Base-by-base conservation (phyloP, 2,797 vertebrate species). In the Chrysocyon brachyurus region DNA sequence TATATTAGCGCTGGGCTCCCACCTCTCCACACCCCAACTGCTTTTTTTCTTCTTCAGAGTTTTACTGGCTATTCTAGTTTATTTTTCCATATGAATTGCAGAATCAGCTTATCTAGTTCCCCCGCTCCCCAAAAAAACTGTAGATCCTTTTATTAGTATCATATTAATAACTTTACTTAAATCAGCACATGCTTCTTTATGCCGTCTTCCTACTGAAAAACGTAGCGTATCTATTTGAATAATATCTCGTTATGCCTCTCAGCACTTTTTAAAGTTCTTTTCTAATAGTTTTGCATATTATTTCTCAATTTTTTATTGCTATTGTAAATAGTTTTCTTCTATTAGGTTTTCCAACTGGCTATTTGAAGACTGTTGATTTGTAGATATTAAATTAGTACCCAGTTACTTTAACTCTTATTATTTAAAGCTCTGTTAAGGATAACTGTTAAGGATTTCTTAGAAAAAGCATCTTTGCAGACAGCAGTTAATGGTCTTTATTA, bases 221-320 rank as follows among this genome's bases (percentile, higher is more conserved):
- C 24, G 52, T 17, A 52, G 12, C 24, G 22, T 59, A 83, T 70
- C 21, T 72, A 52, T 49, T 46, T 73, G 33, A 59, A 59, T 87
- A 49, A 68, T 9, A 78, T 86, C 22, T 75, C 75, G 17, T 70
- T 72, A 59, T 2, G 17, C 4, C n/a, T 31, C 46, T 79, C 54
- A 33, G 40, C 11, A 68, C 46, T 68, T 79, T 87, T 95, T 46
- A 52, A 96, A 87, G 28, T 57, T 95, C 16, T 88, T 93, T 75
- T 40, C 16, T 64, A 64, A 66, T 24, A 83, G 12, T 79, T 59
- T 56, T 91, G 33, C 3, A 40, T 7, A 78, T 81, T 87, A 26
- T 52, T 82, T 21, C 6, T 66, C 21, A 56, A 66, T 86, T 78
- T 66, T 78, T 92, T 54, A 56, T 36, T 85, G 28, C 15, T 90